phyloP scores from a whole-genome alignment of 2,113 vertebrate genomes.

The Channa maculata region DNA sequence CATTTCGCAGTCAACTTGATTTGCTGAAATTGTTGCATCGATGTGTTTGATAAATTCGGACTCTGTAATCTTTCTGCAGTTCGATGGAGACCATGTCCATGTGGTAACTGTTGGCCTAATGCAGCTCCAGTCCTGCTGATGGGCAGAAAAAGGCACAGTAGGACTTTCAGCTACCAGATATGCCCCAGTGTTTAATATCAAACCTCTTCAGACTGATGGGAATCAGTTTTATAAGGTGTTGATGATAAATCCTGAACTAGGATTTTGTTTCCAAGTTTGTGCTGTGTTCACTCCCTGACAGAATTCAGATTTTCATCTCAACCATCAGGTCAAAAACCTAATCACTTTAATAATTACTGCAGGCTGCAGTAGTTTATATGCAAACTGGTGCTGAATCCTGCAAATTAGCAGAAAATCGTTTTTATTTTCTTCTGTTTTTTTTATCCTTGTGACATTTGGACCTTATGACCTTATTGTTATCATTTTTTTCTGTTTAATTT shows the following conservation, averaged over 20 bases:
- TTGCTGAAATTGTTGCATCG: neutral
- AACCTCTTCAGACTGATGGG: constrained; percentile 27
- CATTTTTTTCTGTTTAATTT: too few species aligned
- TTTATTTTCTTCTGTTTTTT: too few species aligned
- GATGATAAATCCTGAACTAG: too few species aligned
- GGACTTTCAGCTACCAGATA: constrained; percentile 32
- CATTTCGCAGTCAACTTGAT: neutral
- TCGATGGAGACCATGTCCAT: constrained; percentile 3
- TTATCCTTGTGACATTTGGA: too few species aligned
- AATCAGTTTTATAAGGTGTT: neutral
- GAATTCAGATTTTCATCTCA: too few species aligned
- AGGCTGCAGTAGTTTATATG: too few species aligned
- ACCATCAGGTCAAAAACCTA: neutral
- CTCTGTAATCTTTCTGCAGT: constrained; percentile 20
- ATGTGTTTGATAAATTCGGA: constrained; percentile 26
- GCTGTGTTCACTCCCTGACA: too few species aligned
- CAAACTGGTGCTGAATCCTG: too few species aligned
- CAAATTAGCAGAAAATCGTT: too few species aligned
- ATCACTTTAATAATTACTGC: too few species aligned
- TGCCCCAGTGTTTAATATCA: constrained; percentile 36
- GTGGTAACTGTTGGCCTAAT: constrained; percentile 26
- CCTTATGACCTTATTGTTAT: too few species aligned
- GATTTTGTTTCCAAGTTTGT: too few species aligned
- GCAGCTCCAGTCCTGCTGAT: constrained; percentile 28
- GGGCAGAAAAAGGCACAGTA: constrained; percentile 23